Evolutionary conservation across 2,113 vertebrate species (phyloP).

Genomic region (Hymenochirus boettgeri): DNA sequence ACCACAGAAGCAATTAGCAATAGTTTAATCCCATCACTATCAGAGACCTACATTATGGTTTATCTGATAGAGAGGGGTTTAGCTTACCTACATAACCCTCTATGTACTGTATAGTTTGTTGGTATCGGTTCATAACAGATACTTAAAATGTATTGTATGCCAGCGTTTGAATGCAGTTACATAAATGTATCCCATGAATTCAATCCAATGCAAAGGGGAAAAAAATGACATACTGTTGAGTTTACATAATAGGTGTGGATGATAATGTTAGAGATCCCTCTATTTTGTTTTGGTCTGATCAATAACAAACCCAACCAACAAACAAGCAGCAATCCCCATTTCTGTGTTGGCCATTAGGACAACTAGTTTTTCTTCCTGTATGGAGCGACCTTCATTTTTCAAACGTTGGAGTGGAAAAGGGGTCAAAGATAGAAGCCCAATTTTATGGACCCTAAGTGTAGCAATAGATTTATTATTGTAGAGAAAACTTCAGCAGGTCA

Average conservation of each 20-base stretch:
- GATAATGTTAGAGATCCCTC: slow-evolving; percentile 6
- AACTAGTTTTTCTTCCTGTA: not conserved
- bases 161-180: not conserved
- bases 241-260: not conserved
- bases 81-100: not conserved
- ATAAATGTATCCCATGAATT: not conserved
- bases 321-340: slow-evolving; percentile 5
- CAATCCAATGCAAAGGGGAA: not conserved
- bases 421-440: not conserved
- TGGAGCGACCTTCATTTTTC: not conserved
- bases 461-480: not conserved
- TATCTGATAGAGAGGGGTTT: not conserved
- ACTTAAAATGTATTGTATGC: not conserved
- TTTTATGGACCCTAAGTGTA: slow-evolving; percentile 15
- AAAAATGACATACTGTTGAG: not conserved
- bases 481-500: slow-evolving; percentile 16
- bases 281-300: slow-evolving; percentile 30
- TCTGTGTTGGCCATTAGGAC: not conserved
- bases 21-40: not conserved
- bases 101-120: not conserved
- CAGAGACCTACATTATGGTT: not conserved
- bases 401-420: slow-evolving; percentile 5
- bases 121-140: not conserved
- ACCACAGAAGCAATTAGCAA: slow-evolving; percentile 23
- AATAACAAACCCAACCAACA: slow-evolving; percentile 15